Conservation (phyloP, 2,797 vertebrate genomes). For the Mallotus villosus region DNA sequence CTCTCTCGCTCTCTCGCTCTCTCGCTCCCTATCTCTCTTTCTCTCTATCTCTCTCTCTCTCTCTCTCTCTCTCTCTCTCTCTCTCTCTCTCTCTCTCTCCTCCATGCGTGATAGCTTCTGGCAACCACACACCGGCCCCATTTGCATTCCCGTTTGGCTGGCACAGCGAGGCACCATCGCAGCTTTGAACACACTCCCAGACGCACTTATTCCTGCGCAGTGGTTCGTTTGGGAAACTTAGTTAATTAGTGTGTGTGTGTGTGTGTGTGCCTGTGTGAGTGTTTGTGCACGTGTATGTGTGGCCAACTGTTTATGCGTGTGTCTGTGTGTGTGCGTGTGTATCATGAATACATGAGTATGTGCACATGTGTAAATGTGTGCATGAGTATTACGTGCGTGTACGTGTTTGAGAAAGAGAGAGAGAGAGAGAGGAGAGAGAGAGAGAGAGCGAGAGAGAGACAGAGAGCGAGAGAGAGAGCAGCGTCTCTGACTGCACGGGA, state of each 20-base stretch:
- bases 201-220: conserved; percentile 61
- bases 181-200: conserved; percentile 65
- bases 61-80: not conserved
- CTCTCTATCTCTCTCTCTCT: conserved; percentile 7
- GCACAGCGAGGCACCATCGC: conserved; percentile 48
- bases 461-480: no score
- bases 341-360: conserved; percentile 31
- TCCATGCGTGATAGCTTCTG: conserved; percentile 32
- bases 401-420: conserved; percentile 18
- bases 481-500: no score
- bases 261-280: conserved; percentile 28
- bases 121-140: conserved; percentile 32
- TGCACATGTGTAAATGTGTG: conserved; percentile 15
- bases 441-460: not conserved
- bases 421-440: not conserved
- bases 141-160: conserved; percentile 55
- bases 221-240: conserved; percentile 65
- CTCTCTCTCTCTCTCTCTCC: conserved; percentile 37
- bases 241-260: conserved; percentile 67
- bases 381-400: conserved; percentile 31
- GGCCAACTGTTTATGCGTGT: conserved; percentile 25
- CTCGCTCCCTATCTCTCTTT: not conserved
- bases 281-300: conserved; percentile 19
- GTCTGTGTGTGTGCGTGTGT: conserved; percentile 24
- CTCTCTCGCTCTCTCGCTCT: not conserved